Evolutionary conservation across 1,140 invertebrate genomes (phyloP).

Genomic region (Sycophaga agraensis): DNA sequence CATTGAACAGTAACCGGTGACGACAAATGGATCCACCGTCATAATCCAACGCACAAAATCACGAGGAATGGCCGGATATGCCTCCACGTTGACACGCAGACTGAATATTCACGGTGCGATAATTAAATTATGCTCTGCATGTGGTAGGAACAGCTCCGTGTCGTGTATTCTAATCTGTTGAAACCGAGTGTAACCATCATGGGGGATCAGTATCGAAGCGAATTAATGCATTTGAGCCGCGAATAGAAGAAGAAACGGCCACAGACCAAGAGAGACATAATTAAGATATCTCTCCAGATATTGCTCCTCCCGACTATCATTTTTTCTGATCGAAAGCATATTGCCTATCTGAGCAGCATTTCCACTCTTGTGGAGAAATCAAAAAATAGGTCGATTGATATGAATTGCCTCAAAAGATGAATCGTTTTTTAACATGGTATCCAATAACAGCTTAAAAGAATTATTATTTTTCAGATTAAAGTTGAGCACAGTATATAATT

Average conservation of each 20-base stretch:
- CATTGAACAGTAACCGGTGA: constrained; percentile 33
- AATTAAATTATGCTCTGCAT: constrained; percentile 34
- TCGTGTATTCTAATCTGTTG: constrained; percentile 36
- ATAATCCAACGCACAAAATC: constrained; percentile 37
- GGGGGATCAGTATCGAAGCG: background rate
- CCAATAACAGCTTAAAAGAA: no score
- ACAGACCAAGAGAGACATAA: background rate
- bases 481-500: no score
- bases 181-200: constrained; percentile 32
- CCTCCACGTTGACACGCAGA: constrained; percentile 18
- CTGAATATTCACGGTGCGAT: constrained; percentile 28
- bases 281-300: background rate
- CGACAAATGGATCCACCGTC: constrained; percentile 37
- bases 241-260: background rate
- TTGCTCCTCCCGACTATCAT: no score
- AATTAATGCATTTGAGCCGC: background rate
- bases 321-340: no score
- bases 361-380: no score
- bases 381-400: no score
- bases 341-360: no score
- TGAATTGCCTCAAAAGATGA: no score
- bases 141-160: constrained; percentile 33
- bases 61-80: constrained; percentile 16
- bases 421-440: no score
- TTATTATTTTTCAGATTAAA: no score